phyloP scores from a whole-genome alignment of 2,797 vertebrate genomes.

The Hipposideros larvatus region DNA sequence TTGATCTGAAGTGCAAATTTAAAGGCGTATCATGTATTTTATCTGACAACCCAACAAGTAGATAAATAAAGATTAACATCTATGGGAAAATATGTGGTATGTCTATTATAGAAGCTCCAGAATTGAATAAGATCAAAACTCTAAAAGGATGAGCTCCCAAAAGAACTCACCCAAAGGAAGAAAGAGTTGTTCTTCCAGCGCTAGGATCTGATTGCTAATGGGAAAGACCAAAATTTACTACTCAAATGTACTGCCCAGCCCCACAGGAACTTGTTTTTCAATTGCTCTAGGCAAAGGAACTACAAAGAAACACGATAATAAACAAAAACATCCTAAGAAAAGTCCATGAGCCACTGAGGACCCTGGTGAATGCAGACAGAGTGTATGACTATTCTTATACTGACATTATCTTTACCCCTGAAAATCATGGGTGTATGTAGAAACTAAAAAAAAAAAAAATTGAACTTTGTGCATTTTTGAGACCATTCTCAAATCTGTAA shows the following conservation, averaged over 20 bases:
- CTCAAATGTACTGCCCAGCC: neutral
- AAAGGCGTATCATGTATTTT: neutral
- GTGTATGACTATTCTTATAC: neutral
- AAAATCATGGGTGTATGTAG: neutral
- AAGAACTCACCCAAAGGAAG: neutral
- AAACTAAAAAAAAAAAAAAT: neutral
- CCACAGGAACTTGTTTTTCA: neutral
- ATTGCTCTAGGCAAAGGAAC: neutral
- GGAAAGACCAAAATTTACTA: neutral
- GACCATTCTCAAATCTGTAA: neutral
- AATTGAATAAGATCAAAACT: conserved; percentile 20
- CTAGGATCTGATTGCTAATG: neutral
- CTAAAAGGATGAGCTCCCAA: neutral
- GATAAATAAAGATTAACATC: neutral
- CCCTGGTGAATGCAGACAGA: neutral
- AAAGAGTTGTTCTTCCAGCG: neutral
- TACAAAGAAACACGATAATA: neutral
- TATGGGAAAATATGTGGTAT: neutral
- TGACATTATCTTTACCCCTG: neutral
- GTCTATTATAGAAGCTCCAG: neutral
- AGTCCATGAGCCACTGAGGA: neutral
- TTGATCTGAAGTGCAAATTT: conserved; percentile 25
- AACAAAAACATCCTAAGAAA: conserved; percentile 1
- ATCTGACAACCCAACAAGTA: neutral
- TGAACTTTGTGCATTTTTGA: conserved; percentile 33